Percentiles rank a stretch among this genome's conserved stretches.
These are phyloP conservation scores for Sussaba pulchella DNA, from an alignment of 2,888 invertebrate species.

Conservation along the genomic window DNA sequence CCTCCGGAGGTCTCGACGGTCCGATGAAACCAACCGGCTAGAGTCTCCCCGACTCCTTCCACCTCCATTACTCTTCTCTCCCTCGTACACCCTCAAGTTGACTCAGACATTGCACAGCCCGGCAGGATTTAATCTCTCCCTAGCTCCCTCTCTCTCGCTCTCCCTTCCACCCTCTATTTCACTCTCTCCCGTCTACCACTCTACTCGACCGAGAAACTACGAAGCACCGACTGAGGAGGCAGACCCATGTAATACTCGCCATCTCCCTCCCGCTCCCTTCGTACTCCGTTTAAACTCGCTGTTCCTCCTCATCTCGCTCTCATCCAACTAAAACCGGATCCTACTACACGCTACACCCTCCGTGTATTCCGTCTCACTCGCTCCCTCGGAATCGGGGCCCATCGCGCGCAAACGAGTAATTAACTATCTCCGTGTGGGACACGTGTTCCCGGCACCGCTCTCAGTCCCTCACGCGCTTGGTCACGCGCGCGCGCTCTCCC, in stretches of 20 bases:
- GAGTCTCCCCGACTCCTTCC: constrained; percentile 50
- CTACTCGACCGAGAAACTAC: constrained; percentile 48
- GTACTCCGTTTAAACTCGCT: constrained; percentile 16
- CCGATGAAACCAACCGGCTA: constrained; percentile 72
- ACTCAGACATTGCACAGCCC: constrained; percentile 51
- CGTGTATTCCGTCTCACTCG: constrained; percentile 29
- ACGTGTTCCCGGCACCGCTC: constrained; percentile 80
- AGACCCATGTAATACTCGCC: constrained; percentile 32
- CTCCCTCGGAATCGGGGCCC: constrained; percentile 65
- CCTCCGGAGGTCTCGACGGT: constrained; percentile 73
- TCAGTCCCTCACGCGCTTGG: constrained; percentile 47
- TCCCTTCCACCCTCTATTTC: constrained; percentile 42
- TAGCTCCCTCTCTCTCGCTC: constrained; percentile 28
- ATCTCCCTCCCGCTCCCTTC: constrained; percentile 38
- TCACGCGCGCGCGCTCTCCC: constrained; percentile 66
- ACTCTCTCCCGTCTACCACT: constrained; percentile 21
- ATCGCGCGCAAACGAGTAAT: constrained; percentile 83
- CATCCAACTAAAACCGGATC: constrained; percentile 60
- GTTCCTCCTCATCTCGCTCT: constrained; percentile 34
- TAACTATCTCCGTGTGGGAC: constrained; percentile 84
- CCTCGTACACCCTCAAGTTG: constrained; percentile 43
- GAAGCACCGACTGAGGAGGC: constrained; percentile 35
- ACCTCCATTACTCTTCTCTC: constrained; percentile 59
- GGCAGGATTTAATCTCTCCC: constrained; percentile 57
- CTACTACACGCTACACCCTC: constrained; percentile 15